phyloP scores from a whole-genome alignment of 2,113 vertebrate genomes.

The Gambusia holbrooki region DNA sequence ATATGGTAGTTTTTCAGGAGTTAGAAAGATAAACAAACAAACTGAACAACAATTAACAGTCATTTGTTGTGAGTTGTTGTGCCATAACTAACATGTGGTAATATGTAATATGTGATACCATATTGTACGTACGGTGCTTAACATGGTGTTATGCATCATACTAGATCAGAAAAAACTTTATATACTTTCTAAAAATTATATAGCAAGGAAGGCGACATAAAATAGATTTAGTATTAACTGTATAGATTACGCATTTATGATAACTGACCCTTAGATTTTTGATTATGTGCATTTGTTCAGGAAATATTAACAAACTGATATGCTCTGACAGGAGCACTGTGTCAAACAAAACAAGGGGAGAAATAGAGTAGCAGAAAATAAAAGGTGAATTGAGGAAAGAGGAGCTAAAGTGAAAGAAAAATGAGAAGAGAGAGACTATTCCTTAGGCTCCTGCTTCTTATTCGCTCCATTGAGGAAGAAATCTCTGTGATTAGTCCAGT shows the following conservation, averaged over 20 bases:
- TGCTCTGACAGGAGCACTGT: constrained; percentile 11
- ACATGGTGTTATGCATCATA: not conserved
- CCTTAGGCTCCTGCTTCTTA: constrained; percentile 45
- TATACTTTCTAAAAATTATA: not conserved
- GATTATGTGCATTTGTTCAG: not conserved
- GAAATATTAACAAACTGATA: constrained; percentile 23
- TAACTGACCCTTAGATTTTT: not conserved
- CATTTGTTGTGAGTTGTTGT: not conserved
- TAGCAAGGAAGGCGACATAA: not conserved
- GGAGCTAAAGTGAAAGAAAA: not conserved
- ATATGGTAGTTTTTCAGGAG: not conserved
- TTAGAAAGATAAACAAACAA: not conserved
- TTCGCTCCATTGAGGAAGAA: constrained; percentile 54
- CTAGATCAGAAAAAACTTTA: not conserved
- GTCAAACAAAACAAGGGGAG: constrained; percentile 6
- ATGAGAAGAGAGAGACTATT: constrained; percentile 3
- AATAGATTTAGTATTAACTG: constrained; percentile 9
- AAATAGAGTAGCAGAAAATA: not conserved
- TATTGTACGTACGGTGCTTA: no score
- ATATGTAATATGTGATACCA: no score
- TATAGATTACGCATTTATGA: constrained; percentile 11
- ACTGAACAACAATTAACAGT: not conserved
- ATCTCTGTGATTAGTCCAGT: constrained; percentile 66
- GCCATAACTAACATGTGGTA: not conserved
- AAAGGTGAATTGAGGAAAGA: not conserved